Base-by-base conservation (phyloP, 1,140 invertebrate genomes). In the Cyclargus thomasi region DNA sequence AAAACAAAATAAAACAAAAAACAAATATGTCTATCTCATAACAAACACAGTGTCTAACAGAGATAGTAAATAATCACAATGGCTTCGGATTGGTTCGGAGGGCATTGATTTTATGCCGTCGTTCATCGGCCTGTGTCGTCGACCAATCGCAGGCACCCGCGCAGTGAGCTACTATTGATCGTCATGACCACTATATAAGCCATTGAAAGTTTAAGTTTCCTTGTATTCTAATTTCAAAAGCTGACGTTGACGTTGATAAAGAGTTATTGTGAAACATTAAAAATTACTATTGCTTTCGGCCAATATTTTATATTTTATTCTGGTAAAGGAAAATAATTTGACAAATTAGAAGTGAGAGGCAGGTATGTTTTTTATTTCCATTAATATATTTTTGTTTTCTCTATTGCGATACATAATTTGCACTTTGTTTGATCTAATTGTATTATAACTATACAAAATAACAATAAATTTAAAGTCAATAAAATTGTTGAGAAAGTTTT, bases 151-250 rank as follows among this genome's bases (percentile, higher is more conserved):
- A 14, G 39, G 14, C 39, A 47, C 11, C 39, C 39, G 39, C 39
- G 39, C 17, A 18, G 55, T 59, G n/a, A n/a, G 39, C 39, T 16
- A 16, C 39, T 47, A 59, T 59, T 21, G 55, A 59, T 59, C 18
- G 55, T 59, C 55, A 59, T 17, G n/a, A 39, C 63, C 29, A 17
- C 36, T 64, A 39, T 20, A 36, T 20, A 20, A 47, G 21, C 17
- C 17, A 18, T 17, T 36, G 36, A 64, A 20, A n/a, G 47, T 53
- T 53, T 7, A 64, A 53, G 10, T 65, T 65, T 62, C 29, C 59
- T 36, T 39, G 55, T 39, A 59, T 59, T 59, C 18, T 20, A 7
- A 11, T 22, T 20, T 20, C 55, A 11, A 21, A 17, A 59, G 1
- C 21, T 47, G 3, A 14, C 10, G 39, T 21, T 59, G 18, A 59